Base-by-base conservation (phyloP, 2,113 vertebrate species). In the Ciconia boyciana region DNA sequence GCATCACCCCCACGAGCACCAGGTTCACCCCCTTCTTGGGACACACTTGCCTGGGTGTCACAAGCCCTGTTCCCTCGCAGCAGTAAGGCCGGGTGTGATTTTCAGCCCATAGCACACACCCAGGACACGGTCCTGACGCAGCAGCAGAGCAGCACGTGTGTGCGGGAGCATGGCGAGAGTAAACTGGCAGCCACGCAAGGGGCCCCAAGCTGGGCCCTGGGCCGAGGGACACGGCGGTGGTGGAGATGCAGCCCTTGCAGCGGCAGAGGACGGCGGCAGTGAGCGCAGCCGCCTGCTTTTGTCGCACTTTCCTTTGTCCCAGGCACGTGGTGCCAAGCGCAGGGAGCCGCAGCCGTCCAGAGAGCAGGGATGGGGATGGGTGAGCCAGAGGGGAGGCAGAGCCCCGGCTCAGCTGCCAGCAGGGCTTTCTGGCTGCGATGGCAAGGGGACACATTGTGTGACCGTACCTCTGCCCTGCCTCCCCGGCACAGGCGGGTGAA, bases 221-320 rank as follows among this genome's bases (percentile, higher is more conserved):
- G 60, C 60, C 1, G 1, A 36, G 58, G 25, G 60, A 82, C 11
- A 19, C 2, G 3, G 61, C 1, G 0, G 16, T 32, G 72, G 49
- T 58, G 68, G 81, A 92, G 76, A 65, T 12, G 43, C 93, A 90
- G 91, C 68, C 55, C 66, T 74, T 49, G 80, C 60, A 43, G 87
- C 1, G 1, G 64, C 34, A 24, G 79, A 94, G 79, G 74, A 87
- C 10, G 18, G 92, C 9, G 2, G 54, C 93, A 89, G 92, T 0
- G 13, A 84, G 92, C 22, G 0, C 79, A 88, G 76, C 62, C 1
- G 71, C 71, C 71, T 86, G 93, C 96, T 90, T 96, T 95, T 96
- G 91, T 96, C 94, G 86, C 64, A 7, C 65, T 87, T 61, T 43
- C 87, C 89, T 96, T 97, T 96, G 91, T 95, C 94, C 87, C 48